A percentile compares a stretch with the other conserved stretches of the same genome.
These are phyloP conservation scores for Platorchestia sp. DNA, from an alignment of 1,140 invertebrate species.

Conservation along the genomic window DNA sequence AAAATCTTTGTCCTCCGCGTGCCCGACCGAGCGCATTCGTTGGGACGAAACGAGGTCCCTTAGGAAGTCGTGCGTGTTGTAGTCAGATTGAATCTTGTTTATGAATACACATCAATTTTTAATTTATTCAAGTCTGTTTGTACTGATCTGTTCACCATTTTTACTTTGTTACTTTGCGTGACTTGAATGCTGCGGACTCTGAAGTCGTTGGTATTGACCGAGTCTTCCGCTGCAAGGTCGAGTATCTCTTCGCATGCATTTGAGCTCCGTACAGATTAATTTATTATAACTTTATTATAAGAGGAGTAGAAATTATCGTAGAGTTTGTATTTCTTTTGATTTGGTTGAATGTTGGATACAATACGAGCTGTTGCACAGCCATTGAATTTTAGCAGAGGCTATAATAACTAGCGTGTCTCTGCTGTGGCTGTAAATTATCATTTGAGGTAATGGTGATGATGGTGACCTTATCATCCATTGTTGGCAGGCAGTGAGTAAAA, in stretches of 20 bases:
- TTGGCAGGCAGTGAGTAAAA: neutral
- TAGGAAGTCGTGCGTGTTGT: neutral
- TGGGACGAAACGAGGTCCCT: neutral
- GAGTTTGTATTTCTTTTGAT: neutral
- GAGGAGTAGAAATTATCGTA: neutral
- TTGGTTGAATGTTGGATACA: neutral
- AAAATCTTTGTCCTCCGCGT: neutral
- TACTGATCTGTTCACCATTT: constrained; percentile 45
- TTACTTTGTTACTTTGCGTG: constrained; percentile 19
- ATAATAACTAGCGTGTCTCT: neutral
- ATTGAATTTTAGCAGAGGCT: neutral
- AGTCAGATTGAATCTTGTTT: neutral
- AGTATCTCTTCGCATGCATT: neutral
- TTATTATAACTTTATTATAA: neutral
- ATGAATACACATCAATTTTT: constrained; percentile 51
- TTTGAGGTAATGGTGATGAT: neutral
- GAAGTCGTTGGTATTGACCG: neutral
- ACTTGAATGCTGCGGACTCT: neutral
- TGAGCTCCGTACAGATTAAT: neutral
- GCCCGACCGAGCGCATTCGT: no score
- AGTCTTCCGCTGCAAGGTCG: no score
- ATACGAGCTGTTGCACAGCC: neutral
- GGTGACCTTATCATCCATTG: neutral
- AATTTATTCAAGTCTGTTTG: constrained; percentile 59
- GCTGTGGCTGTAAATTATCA: neutral